Evolutionary conservation across 2,113 vertebrate genomes (phyloP).

Genomic region (Epinephelus cyanopodus): DNA sequence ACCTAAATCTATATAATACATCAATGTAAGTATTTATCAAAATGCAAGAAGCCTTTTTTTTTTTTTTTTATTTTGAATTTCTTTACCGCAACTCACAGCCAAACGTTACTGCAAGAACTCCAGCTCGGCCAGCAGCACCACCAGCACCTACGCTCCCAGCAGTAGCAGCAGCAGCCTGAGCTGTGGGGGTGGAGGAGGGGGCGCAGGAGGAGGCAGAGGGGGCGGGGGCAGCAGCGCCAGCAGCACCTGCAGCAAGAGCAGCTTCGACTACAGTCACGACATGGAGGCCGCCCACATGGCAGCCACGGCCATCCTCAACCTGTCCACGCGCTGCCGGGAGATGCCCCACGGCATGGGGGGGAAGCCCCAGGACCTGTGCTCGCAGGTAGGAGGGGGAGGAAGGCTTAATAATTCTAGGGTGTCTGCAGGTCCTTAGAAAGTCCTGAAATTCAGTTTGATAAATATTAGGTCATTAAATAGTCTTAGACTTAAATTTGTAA

Average conservation of each 20-base stretch:
- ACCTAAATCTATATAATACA: not conserved
- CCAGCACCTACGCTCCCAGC: conserved; percentile 96
- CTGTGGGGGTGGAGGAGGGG: conserved; percentile 89
- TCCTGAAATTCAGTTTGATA: too few relatives aligned
- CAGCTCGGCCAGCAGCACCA: conserved; percentile 97
- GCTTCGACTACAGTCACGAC: conserved; percentile 99
- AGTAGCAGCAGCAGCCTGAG: conserved; percentile 95
- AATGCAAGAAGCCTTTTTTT: not conserved
- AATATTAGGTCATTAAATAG: too few relatives aligned
- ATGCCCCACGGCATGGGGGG: conserved; percentile 96
- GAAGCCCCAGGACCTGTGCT: conserved; percentile 95
- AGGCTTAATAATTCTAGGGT: too few relatives aligned
- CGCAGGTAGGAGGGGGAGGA: conserved; percentile 86
- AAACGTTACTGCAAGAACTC: conserved; percentile 99
- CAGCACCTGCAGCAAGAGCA: conserved; percentile 99
- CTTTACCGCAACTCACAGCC: conserved; percentile 80
- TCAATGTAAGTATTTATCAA: not conserved
- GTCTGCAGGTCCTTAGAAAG: too few relatives aligned
- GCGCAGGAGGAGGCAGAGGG: conserved; percentile 72
- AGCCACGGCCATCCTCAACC: conserved; percentile 98
- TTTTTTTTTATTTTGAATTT: not conserved
- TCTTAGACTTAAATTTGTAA: too few relatives aligned
- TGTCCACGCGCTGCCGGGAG: conserved; percentile 98
- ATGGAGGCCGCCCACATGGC: conserved; percentile 99
- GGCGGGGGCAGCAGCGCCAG: conserved; percentile 98